Percentiles rank a stretch among this genome's conserved stretches.
Evolutionary conservation across 2,888 invertebrate genomes (phyloP).

Genomic region (Dendrolimus houi): DNA sequence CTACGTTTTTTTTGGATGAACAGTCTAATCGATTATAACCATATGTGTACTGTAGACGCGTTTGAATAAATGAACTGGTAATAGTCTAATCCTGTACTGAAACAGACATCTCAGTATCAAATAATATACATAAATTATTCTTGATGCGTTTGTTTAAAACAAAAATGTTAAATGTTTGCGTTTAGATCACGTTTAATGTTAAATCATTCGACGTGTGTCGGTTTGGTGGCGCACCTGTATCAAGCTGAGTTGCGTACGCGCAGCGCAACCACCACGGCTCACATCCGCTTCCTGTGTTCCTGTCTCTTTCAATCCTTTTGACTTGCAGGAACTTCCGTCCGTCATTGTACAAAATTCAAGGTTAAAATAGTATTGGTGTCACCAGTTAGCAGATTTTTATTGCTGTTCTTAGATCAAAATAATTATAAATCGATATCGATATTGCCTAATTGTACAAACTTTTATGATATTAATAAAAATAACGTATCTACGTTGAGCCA

Average conservation of each 20-base stretch:
- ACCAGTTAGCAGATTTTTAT: no score
- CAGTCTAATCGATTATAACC: neutral
- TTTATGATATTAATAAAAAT: no score
- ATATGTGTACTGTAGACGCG: neutral
- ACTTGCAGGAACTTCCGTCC: conserved; percentile 33
- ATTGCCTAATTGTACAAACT: no score
- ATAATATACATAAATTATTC: conserved; percentile 6
- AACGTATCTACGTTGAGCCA: no score
- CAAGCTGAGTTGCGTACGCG: conserved; percentile 11
- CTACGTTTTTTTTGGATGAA: no score
- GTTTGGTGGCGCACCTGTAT: conserved; percentile 38
- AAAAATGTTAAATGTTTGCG: conserved; percentile 9
- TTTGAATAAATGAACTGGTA: neutral
- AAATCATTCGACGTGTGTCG: conserved; percentile 29
- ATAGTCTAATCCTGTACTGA: neutral
- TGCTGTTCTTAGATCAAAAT: no score
- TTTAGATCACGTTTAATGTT: conserved; percentile 31
- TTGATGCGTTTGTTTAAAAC: conserved; percentile 6
- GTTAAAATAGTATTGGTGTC: neutral
- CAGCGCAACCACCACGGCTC: conserved; percentile 31
- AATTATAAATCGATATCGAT: no score
- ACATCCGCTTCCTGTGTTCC: conserved; percentile 67
- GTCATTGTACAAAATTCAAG: conserved; percentile 7
- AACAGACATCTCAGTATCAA: neutral
- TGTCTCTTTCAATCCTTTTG: conserved; percentile 36